phyloP scores from a whole-genome alignment of 2,888 invertebrate genomes.

The Nomada ruficornis region DNA sequence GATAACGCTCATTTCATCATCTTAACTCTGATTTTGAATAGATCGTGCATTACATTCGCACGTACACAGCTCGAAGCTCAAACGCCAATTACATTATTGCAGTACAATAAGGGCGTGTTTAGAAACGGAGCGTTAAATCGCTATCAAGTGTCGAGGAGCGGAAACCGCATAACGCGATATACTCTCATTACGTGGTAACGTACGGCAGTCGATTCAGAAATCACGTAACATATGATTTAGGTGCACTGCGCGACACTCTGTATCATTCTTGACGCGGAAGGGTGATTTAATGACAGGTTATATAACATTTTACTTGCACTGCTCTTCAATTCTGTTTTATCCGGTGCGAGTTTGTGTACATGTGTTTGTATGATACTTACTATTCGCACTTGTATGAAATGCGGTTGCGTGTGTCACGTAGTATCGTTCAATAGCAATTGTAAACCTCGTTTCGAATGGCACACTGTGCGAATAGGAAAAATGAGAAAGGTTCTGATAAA shows the following conservation, averaged over 20 bases:
- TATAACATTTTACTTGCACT: constrained; percentile 76
- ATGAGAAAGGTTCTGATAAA: constrained; percentile 2
- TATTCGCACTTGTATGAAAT: constrained; percentile 48
- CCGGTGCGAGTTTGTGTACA: neutral
- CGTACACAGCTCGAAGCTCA: neutral
- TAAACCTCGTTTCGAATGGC: too few species aligned
- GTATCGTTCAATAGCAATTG: constrained; percentile 41
- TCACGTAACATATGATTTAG: constrained; percentile 76
- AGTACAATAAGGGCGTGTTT: neutral
- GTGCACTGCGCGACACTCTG: constrained; percentile 59
- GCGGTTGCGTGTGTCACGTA: constrained; percentile 73
- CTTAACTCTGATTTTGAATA: neutral
- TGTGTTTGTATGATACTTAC: constrained; percentile 25
- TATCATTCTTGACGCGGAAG: constrained; percentile 63
- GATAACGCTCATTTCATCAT: too few species aligned
- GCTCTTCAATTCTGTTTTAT: constrained; percentile 34
- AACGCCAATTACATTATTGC: neutral
- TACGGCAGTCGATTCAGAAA: constrained; percentile 54
- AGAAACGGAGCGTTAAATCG: constrained; percentile 26
- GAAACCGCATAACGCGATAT: constrained; percentile 41
- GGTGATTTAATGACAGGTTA: constrained; percentile 82
- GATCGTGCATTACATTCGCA: neutral
- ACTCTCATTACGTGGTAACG: constrained; percentile 68
- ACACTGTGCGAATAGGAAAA: too few species aligned
- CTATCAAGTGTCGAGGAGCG: constrained; percentile 19